Base-by-base conservation (phyloP, 2,113 vertebrate genomes). In the Heteronetta atricapilla region DNA sequence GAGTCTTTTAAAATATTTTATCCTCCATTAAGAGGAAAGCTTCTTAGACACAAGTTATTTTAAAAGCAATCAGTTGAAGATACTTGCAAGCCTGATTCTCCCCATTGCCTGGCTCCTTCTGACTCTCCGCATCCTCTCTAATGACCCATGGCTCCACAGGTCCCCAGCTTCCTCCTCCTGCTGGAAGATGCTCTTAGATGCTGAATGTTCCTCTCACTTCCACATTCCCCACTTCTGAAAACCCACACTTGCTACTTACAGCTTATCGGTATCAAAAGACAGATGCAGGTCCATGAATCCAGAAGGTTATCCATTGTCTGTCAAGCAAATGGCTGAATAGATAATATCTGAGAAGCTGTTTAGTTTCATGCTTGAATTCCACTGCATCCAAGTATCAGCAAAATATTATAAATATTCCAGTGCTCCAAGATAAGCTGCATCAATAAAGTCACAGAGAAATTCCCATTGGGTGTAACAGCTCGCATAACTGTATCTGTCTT, bases 281-380 rank as follows among this genome's bases (percentile, higher is more conserved):
- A 90, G 33, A 13, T 0, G 3, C 18, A 26, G 60, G 18, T 70
- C 63, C 82, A 33, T 77, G 34, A 56, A 38, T 34, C 29, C 6
- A 21, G 60, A 81, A 56, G 64, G 73, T n/a, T 74, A 64, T 52
- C 60, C 52, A 8, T 64, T 78, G 17, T 67, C 76, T 86, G 59
- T 81, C 92, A 92, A 33, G 53, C n/a, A 78, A 62, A 34, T 48
- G 59, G 50, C 76, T 33, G 75, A 90, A 83, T 9, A 69, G 46
- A 36, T 59, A 73, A 83, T 46, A 67, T 13, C 4, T 3, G 76
- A 90, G 20, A 70, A 83, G 69, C 26, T 80, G 48, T 89, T 93
- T 56, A 68, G 36, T 75, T 89, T 93, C 68, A 46, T 77, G 59
- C 80, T 80, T 94, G 59, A 84, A 55, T 90, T 88, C 79, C 67